These are phyloP conservation scores for Erythrolamprus reginae DNA, from an alignment of 2,113 vertebrate species.

Conservation along the genomic window DNA sequence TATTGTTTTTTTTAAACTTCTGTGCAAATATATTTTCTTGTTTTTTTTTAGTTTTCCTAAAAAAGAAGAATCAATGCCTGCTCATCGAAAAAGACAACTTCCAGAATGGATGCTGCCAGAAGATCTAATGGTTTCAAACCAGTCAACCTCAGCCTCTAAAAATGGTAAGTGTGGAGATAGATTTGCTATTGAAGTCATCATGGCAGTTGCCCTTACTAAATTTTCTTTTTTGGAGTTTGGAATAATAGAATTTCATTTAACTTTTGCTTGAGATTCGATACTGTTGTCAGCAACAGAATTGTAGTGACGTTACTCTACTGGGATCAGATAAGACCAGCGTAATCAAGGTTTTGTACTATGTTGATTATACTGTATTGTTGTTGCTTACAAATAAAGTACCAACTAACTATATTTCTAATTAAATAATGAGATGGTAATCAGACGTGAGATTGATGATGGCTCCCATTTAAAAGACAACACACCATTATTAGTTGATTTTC, in stretches of 20 bases:
- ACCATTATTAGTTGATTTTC: background rate
- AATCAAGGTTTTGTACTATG: background rate
- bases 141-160: constrained; percentile 46
- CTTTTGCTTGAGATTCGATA: background rate
- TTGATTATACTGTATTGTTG: background rate
- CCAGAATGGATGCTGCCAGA: constrained; percentile 84
- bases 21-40: constrained; percentile 14
- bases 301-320: background rate
- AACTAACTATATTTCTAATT: background rate
- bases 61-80: constrained; percentile 22
- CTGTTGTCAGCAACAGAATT: background rate
- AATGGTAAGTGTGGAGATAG: constrained; percentile 52
- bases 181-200: background rate
- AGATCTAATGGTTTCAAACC: constrained; percentile 31
- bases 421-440: background rate
- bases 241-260: background rate
- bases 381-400: background rate
- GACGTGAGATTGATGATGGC: background rate
- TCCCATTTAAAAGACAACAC: background rate
- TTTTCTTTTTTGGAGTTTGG: background rate
- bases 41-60: constrained; percentile 53
- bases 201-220: background rate
- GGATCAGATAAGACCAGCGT: background rate
- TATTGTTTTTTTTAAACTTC: background rate
- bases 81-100: constrained; percentile 73